Evolutionary conservation across 2,888 invertebrate genomes (phyloP), one percentile per base, ranked within the genome.

Genomic region (Ichneumoninae sp.): DNA sequence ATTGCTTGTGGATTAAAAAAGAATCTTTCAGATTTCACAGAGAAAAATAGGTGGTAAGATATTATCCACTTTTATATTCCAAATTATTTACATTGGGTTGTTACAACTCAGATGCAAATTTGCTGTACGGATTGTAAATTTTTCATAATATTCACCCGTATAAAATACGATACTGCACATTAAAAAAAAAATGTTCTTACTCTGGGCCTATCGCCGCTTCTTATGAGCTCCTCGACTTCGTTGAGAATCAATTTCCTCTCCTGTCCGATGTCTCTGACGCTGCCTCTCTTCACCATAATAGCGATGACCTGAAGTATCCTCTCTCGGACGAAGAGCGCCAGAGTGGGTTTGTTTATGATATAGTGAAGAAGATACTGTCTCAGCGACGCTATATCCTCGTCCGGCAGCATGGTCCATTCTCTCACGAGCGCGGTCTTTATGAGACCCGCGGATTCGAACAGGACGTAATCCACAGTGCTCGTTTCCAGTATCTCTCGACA

Each of bases 371-470:
- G 94, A 93, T 97, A 98, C 89, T 97, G 96, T 85, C 97, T 94
- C 60, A 98, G 93, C 1, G 96, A 96, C 62, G 95, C 94, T 83
- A 97, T 96, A 92, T 97, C 96, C 77, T 95, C 94, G 81, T 96
- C 95, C n/a, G 95, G 94, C 68, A 98, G 92, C 89, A 96, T 94
- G 40, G 95, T 94, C 98, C 98, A 98, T 94, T 98, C 98, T 90
- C 97, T 95, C 75, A 98, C 96, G 10, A 98, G 94, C 19, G 97
- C 97, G 88, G 96, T 95, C 94, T 97, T 97, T 80, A 98, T 94
- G 26, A 98, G 95, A 83, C 97, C 96, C 6, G 97, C 97, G 66
- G 97, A 96, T 94, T 98, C 98, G 94, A 98, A 98, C 74, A 97
- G 94, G 6, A 98, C 97, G 94, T 97, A 97, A 90, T 97, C 97